phyloP scores from a whole-genome alignment of 2,888 invertebrate species.

The Sarcophaga carnaria region DNA sequence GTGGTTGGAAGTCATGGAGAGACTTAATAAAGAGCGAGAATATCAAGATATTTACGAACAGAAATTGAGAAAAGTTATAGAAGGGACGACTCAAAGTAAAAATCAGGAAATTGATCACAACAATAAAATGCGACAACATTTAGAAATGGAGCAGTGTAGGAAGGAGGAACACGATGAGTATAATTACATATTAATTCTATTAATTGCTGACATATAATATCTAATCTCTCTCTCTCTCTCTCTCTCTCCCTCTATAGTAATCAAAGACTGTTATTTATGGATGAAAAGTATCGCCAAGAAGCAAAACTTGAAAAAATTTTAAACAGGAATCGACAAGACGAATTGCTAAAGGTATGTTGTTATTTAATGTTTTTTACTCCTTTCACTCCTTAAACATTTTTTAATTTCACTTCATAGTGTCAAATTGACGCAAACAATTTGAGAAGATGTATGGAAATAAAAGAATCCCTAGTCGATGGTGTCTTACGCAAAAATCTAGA shows the following conservation, averaged over 20 bases:
- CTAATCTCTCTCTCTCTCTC: background rate
- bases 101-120: constrained; percentile 46
- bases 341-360: constrained; percentile 60
- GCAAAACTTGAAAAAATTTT: constrained; percentile 37
- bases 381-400: background rate
- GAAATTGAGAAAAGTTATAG: constrained; percentile 62
- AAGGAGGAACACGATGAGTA: constrained; percentile 59
- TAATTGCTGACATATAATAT: no score
- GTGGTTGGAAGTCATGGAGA: constrained; percentile 65
- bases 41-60: constrained; percentile 61
- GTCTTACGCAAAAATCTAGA: constrained; percentile 24
- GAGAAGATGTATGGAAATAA: background rate
- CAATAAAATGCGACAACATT: constrained; percentile 20
- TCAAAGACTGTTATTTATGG: constrained; percentile 42
- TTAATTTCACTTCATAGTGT: constrained; percentile 33
- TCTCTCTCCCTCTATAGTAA: constrained; percentile 40
- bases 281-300: constrained; percentile 41
- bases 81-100: constrained; percentile 49
- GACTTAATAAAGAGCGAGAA: constrained; percentile 65
- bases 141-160: constrained; percentile 1
- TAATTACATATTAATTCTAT: no score
- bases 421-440: constrained; percentile 54
- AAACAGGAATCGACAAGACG: constrained; percentile 43
- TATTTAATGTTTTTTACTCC: background rate
- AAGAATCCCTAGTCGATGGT: constrained; percentile 13